A percentile compares a stretch with the other conserved stretches of the same genome.
Evolutionary conservation across 2,797 vertebrate genomes (phyloP).

Genomic region (Notamacropus eugenii): DNA sequence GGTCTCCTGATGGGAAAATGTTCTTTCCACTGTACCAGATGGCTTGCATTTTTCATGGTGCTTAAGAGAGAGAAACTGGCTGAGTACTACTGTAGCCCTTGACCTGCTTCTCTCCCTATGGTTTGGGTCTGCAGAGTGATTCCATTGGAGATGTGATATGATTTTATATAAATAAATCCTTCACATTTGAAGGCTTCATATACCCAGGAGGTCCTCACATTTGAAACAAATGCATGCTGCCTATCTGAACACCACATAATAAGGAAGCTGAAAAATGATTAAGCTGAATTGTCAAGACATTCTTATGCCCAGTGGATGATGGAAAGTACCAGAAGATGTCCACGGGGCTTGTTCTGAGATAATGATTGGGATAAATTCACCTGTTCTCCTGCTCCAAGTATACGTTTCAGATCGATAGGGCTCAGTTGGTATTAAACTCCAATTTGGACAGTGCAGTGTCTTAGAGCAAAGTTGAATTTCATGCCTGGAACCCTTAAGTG

Average conservation of each 20-base stretch:
- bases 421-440: slow-evolving; percentile 34
- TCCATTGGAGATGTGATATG: neutral
- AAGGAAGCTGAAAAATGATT: slow-evolving; percentile 39
- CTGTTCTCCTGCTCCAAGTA: slow-evolving; percentile 15
- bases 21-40: neutral
- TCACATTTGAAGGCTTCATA: neutral
- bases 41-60: neutral
- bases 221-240: slow-evolving; percentile 26
- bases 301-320: neutral
- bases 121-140: neutral
- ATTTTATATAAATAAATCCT: neutral
- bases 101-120: neutral
- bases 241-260: slow-evolving; percentile 20
- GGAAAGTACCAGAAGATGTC: slow-evolving; percentile 23
- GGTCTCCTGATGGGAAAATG: neutral
- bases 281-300: slow-evolving; percentile 29
- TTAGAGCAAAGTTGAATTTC: slow-evolving; percentile 39
- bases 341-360: neutral
- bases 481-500: slow-evolving; percentile 50
- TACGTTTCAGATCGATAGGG: slow-evolving; percentile 54
- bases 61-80: neutral
- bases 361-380: slow-evolving; percentile 66
- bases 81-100: neutral
- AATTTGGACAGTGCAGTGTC: slow-evolving; percentile 45
- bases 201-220: neutral